These are phyloP conservation scores for Crossocerus cetratus DNA, from an alignment of 2,888 invertebrate species.

Conservation along the genomic window DNA sequence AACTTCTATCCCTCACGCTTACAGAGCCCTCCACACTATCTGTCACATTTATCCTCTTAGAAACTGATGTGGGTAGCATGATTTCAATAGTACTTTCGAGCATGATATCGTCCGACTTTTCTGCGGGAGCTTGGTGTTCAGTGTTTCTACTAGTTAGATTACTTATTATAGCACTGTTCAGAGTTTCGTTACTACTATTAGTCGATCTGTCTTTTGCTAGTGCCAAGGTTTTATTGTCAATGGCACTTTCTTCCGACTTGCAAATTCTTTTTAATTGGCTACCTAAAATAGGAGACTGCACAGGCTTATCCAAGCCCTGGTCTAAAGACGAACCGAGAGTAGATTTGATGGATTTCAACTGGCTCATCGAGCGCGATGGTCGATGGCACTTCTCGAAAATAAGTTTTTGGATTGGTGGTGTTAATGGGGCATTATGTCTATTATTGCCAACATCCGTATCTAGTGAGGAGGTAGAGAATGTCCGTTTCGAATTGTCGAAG, in stretches of 20 bases:
- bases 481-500: slow-evolving; percentile 73
- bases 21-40: slow-evolving; percentile 60
- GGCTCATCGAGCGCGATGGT: slow-evolving; percentile 67
- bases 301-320: slow-evolving; percentile 72
- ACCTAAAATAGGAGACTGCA: slow-evolving; percentile 60
- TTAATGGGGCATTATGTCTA: slow-evolving; percentile 63
- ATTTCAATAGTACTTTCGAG: slow-evolving; percentile 72
- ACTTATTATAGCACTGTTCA: slow-evolving; percentile 62
- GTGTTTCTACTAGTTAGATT: slow-evolving; percentile 37
- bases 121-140: slow-evolving; percentile 30
- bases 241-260: slow-evolving; percentile 74
- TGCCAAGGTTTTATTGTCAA: slow-evolving; percentile 67
- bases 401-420: slow-evolving; percentile 70
- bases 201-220: slow-evolving; percentile 62
- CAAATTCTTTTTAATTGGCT: slow-evolving; percentile 72
- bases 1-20: slow-evolving; percentile 69
- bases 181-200: slow-evolving; percentile 69
- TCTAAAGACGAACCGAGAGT: slow-evolving; percentile 73
- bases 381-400: slow-evolving; percentile 70
- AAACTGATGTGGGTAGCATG: slow-evolving; percentile 71
- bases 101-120: slow-evolving; percentile 36
- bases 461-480: slow-evolving; percentile 75
- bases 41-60: slow-evolving; percentile 58
- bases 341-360: slow-evolving; percentile 67
- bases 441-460: slow-evolving; percentile 70